These are phyloP conservation scores for Poeciliopsis turrubarensis DNA, from an alignment of 2,113 vertebrate species.

Conservation along the genomic window DNA sequence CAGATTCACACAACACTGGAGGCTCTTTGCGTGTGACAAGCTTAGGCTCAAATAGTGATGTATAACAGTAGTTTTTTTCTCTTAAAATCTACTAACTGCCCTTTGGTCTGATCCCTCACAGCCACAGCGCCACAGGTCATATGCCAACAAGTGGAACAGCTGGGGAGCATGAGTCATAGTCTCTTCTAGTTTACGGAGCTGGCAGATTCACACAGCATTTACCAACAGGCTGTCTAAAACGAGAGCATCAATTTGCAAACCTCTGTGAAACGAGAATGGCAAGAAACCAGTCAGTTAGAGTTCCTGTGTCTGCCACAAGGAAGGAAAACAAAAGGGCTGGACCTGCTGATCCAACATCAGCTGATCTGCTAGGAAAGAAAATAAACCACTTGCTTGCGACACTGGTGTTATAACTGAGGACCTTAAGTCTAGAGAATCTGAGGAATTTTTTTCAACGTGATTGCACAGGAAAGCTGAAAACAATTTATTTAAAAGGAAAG, in stretches of 20 bases:
- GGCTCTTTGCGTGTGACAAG: not conserved
- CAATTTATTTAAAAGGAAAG: not conserved
- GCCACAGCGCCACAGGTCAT: not conserved
- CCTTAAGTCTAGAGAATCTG: conserved; percentile 43
- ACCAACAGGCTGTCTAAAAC: conserved; percentile 43
- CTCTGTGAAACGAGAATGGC: conserved; percentile 41
- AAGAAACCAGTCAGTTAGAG: conserved; percentile 40
- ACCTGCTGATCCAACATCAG: conserved; percentile 39
- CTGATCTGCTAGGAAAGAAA: conserved; percentile 46
- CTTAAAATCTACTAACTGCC: not conserved
- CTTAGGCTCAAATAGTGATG: not conserved
- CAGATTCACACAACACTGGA: conserved; percentile 9
- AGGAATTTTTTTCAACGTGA: conserved; percentile 37
- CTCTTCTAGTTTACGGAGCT: conserved; percentile 16
- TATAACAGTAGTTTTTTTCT: not conserved
- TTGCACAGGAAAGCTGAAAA: not conserved
- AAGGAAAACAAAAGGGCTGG: conserved; percentile 41
- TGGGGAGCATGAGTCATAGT: conserved; percentile 47
- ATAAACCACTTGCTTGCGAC: conserved; percentile 53
- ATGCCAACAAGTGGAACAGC: conserved; percentile 39
- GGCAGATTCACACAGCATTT: conserved; percentile 26
- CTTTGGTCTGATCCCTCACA: not conserved
- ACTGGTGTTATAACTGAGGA: conserved; percentile 31
- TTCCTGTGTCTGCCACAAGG: conserved; percentile 15
- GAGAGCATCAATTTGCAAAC: conserved; percentile 29